These are phyloP conservation scores for Philaenus spumarius DNA, from an alignment of 1,140 invertebrate genomes.

Conservation along the genomic window DNA sequence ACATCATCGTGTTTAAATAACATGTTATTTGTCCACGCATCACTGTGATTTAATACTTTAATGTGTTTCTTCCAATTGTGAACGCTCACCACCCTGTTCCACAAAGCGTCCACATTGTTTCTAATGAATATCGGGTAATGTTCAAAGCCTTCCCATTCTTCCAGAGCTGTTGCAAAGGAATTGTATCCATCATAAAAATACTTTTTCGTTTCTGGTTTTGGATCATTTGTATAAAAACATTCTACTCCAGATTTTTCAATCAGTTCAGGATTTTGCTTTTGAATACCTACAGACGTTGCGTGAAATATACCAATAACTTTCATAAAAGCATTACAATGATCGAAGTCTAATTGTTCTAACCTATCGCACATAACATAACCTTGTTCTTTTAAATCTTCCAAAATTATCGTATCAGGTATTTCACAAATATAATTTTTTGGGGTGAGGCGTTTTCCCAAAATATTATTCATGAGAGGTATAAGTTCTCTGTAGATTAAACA, in stretches of 20 bases:
- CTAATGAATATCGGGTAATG: not conserved
- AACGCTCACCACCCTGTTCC: not conserved
- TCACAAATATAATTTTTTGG: constrained; percentile 36
- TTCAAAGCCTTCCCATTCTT: not conserved
- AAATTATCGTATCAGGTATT: constrained; percentile 5
- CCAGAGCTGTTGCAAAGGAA: not conserved
- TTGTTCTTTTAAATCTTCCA: constrained; percentile 15
- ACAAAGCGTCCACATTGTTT: not conserved
- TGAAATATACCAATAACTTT: constrained; percentile 48
- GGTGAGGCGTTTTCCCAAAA: constrained; percentile 35
- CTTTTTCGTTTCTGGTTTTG: not conserved
- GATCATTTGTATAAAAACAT: not conserved
- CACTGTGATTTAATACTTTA: constrained; percentile 22
- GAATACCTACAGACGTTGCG: constrained; percentile 48
- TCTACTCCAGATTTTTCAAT: not conserved
- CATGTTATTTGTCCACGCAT: constrained; percentile 27
- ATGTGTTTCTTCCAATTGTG: not conserved
- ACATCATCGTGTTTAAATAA: constrained; percentile 14
- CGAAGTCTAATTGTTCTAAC: constrained; percentile 4
- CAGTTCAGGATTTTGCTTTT: constrained; percentile 41
- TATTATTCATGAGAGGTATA: constrained; percentile 37
- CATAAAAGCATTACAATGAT: constrained; percentile 39
- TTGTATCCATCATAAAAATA: not conserved
- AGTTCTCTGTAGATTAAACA: constrained; percentile 33
- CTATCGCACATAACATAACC: constrained; percentile 14